Evolutionary conservation across 2,113 vertebrate species (phyloP), one percentile per base, ranked within the genome.

Genomic region (Pelvicachromis taeniatus): DNA sequence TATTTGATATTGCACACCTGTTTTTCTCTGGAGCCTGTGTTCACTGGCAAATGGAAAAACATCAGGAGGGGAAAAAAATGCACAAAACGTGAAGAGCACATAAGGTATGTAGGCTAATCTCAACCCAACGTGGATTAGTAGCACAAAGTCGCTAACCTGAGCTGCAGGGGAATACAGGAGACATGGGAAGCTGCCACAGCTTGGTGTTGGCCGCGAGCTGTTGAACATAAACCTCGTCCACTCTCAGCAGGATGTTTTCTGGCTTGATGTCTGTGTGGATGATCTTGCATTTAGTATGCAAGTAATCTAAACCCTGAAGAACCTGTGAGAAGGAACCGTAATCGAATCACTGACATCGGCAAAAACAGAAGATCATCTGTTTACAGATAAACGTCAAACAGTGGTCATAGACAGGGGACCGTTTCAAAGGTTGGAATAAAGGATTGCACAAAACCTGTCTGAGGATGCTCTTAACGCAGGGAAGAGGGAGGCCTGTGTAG

Each of bases 251-350:
- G 92, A 99, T 99, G 93, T 99, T 99, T 78, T 99, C 98, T 1
- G 98, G 98, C 94, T 99, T 99, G 95, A 98, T 99, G 87, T 99
- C 98, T 0, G 98, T 97, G 85, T 99, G 98, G 85, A 99, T 99
- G 82, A 99, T 99, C 96, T 97, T 98, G 95, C 98, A 99, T 94
- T 98, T 99, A 90, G 97, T 97, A 93, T 99, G 98, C 29, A 99
- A 94, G 91, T 99, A 99, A 95, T 99, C 97, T 90, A 99, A 96
- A 90, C 98, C 98, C 92, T 97, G 97, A 90, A 99, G 96, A n/a
- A 99, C 97, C 98, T 99, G 93, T 3, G 63, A 85, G 48, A 58
- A 75, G 53, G 77, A 83, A 53, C 1, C 6, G 3, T 77, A 82
- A 84, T 6, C 16, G 6, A 26, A 68, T 84, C 79, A 86, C 23